Conservation (phyloP, 2,113 vertebrate genomes). For the Ictalurus punctatus region DNA sequence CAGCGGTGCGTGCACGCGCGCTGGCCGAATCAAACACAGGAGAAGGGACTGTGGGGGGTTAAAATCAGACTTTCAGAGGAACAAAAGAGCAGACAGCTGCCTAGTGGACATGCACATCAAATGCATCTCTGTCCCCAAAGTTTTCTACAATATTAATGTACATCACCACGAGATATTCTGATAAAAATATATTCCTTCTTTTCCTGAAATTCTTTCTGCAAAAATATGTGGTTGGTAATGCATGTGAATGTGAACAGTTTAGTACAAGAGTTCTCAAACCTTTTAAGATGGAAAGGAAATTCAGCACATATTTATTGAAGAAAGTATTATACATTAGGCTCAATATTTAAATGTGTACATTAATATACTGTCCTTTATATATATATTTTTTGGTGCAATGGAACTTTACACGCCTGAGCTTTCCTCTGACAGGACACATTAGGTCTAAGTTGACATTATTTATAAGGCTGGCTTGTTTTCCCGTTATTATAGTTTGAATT, state of each 20-base stretch:
- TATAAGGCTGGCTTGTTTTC: not conserved
- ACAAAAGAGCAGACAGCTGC: constrained; percentile 63
- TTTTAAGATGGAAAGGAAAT: not conserved
- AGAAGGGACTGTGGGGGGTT: constrained; percentile 40
- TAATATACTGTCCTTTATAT: not conserved
- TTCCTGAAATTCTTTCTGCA: not conserved
- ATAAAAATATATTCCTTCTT: not conserved
- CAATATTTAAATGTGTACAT: not conserved
- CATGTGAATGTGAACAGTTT: not conserved
- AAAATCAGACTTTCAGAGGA: constrained; percentile 36
- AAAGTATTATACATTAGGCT: not conserved
- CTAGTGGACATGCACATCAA: constrained; percentile 55
- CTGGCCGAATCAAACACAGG: constrained; percentile 38
- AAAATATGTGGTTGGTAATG: not conserved
- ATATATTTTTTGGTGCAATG: no score
- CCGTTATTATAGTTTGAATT: not conserved
- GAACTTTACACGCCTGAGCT: not conserved
- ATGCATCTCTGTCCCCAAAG: constrained; percentile 30
- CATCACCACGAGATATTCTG: no score
- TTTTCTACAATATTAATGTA: not conserved
- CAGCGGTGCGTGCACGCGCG: constrained; percentile 5
- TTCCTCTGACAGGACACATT: not conserved
- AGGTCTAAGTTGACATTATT: not conserved
- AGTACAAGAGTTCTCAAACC: not conserved
- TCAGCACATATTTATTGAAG: not conserved